phyloP scores from a whole-genome alignment of 1,140 invertebrate genomes.

The Lepidurus couesii region DNA sequence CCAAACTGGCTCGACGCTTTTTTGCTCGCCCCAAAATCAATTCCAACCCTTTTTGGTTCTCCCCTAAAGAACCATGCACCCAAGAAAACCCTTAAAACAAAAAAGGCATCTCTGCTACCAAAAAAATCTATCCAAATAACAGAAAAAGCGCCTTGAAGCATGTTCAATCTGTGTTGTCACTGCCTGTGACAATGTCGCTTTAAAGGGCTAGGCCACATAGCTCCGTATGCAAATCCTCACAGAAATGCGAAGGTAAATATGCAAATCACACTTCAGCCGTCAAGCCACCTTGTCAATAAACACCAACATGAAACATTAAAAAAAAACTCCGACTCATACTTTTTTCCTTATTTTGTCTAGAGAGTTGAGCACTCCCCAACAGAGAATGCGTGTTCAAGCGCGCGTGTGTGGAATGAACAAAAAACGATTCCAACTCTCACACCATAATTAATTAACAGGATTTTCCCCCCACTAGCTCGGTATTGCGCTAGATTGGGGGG shows the following conservation, averaged over 20 bases:
- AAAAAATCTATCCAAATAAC: neutral
- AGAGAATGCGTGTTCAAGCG: too few species aligned
- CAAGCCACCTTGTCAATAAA: slow-evolving; percentile 12
- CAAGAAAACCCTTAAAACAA: slow-evolving; percentile 32
- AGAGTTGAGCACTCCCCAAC: too few species aligned
- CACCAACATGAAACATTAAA: neutral
- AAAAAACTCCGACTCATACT: neutral
- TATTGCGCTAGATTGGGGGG: neutral
- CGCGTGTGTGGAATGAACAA: too few species aligned
- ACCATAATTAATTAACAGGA: too few species aligned
- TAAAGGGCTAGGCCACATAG: neutral
- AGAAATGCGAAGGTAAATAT: slow-evolving; percentile 8
- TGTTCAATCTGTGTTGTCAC: slow-evolving; percentile 18
- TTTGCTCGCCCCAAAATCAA: slow-evolving; percentile 30
- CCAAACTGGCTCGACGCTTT: slow-evolving; percentile 16
- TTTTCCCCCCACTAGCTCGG: too few species aligned
- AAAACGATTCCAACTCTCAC: too few species aligned
- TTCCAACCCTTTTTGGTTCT: slow-evolving; percentile 36
- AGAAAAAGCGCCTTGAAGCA: neutral
- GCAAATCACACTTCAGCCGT: slow-evolving; percentile 4
- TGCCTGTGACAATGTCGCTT: neutral
- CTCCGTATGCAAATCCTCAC: neutral
- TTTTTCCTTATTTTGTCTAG: neutral
- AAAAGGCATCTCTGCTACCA: neutral
- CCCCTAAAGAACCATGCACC: slow-evolving; percentile 31